These are phyloP conservation scores for Arbacia lixula DNA, from an alignment of 53 echinoderm and acorn worm genomes.

Conservation along the genomic window DNA sequence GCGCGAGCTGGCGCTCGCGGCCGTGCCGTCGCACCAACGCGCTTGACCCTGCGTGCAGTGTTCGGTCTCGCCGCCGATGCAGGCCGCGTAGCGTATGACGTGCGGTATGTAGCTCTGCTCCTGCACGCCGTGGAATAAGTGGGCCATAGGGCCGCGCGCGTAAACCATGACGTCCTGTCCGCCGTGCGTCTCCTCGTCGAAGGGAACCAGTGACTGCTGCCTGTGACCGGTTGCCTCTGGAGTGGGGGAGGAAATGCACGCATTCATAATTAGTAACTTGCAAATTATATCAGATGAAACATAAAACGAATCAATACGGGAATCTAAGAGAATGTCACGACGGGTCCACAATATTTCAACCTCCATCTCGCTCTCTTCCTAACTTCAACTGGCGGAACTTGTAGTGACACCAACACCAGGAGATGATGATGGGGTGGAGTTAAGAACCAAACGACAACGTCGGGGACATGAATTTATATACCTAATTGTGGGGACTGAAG, in stretches of 20 bases:
- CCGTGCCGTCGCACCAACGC: conserved; percentile 17
- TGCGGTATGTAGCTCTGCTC: conserved; percentile 84
- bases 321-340: too few relatives aligned
- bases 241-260: not conserved
- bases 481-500: too few relatives aligned
- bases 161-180: conserved; percentile 85
- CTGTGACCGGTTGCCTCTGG: conserved; percentile 54
- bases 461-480: too few relatives aligned
- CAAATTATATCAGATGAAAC: too few relatives aligned
- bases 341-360: too few relatives aligned
- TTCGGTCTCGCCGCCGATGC: conserved; percentile 67
- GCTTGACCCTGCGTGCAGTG: conserved; percentile 55
- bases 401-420: too few relatives aligned
- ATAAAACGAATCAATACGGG: too few relatives aligned
- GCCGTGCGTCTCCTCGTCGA: conserved; percentile 77
- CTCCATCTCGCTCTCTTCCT: too few relatives aligned
- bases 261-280: too few relatives aligned
- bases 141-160: conserved; percentile 85
- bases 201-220: conserved; percentile 66
- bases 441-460: too few relatives aligned
- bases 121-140: conserved; percentile 83
- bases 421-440: too few relatives aligned
- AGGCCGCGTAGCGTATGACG: conserved; percentile 80
- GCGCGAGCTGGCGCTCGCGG: not conserved
- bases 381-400: too few relatives aligned